Conservation (phyloP, 2,113 vertebrate species). For the Scomber colias region DNA sequence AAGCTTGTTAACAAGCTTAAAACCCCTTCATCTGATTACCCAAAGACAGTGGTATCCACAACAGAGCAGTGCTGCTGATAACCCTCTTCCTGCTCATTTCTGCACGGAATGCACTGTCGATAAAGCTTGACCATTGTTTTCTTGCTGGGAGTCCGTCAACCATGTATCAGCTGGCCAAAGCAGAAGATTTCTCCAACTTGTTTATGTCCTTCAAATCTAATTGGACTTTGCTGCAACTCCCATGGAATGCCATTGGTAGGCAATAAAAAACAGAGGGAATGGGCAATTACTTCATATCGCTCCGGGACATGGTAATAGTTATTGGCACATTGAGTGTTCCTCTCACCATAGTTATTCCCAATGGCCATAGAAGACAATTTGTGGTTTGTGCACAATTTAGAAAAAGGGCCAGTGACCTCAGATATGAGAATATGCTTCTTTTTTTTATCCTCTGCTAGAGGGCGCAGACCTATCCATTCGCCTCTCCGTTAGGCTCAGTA, state of each 20-base stretch:
- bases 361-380: conserved; percentile 61
- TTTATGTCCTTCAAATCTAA: conserved; percentile 82
- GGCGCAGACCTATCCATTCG: too few relatives aligned
- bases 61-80: conserved; percentile 45
- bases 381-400: conserved; percentile 52
- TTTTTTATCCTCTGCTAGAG: neutral
- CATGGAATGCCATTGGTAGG: conserved; percentile 77
- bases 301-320: conserved; percentile 81
- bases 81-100: conserved; percentile 52
- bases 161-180: conserved; percentile 54
- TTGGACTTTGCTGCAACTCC: conserved; percentile 78
- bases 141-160: conserved; percentile 39
- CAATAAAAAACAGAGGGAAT: conserved; percentile 77
- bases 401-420: conserved; percentile 52
- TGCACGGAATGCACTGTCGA: conserved; percentile 27
- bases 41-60: conserved; percentile 40
- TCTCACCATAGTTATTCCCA: conserved; percentile 61
- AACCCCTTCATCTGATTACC: conserved; percentile 68
- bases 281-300: conserved; percentile 82
- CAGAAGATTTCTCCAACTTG: conserved; percentile 62
- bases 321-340: conserved; percentile 61
- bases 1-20: conserved; percentile 77
- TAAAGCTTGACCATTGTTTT: conserved; percentile 59
- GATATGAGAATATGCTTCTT: conserved; percentile 64
- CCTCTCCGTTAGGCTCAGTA: too few relatives aligned